These are phyloP conservation scores for Beris morrisii DNA, from an alignment of 2,888 invertebrate genomes.

Conservation along the genomic window DNA sequence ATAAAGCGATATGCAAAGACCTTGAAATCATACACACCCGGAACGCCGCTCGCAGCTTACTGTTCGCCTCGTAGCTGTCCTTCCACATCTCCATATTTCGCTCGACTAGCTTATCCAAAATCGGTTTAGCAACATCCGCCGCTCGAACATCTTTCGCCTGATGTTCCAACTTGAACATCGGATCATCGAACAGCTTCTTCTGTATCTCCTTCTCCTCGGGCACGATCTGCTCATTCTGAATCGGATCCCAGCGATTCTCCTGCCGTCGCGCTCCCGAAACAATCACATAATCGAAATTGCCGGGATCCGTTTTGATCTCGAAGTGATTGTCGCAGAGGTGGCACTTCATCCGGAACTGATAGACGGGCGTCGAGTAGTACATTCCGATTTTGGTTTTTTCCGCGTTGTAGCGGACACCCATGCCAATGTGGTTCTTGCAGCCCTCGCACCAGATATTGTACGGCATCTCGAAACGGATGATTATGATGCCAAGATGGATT, in stretches of 20 bases:
- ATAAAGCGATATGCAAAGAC: too few relatives aligned
- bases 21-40: constrained; percentile 63
- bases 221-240: constrained; percentile 90
- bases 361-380: constrained; percentile 97
- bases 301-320: constrained; percentile 98
- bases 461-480: constrained; percentile 94
- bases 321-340: constrained; percentile 95
- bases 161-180: constrained; percentile 98
- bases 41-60: constrained; percentile 78
- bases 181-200: constrained; percentile 87
- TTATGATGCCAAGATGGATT: constrained; percentile 85
- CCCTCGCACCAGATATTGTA: constrained; percentile 99
- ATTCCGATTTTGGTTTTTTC: constrained; percentile 93
- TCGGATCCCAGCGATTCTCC: constrained; percentile 98
- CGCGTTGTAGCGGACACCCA: constrained; percentile 98
- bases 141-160: constrained; percentile 75
- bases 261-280: constrained; percentile 93
- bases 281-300: constrained; percentile 94
- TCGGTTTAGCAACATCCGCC: constrained; percentile 71
- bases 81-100: constrained; percentile 82
- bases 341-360: constrained; percentile 98
- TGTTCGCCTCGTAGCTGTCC: constrained; percentile 92
- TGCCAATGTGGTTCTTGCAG: constrained; percentile 97
- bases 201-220: constrained; percentile 90
- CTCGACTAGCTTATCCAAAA: constrained; percentile 74